Evolutionary conservation across 2,888 invertebrate genomes (phyloP).

Genomic region (Brenthis daphne): DNA sequence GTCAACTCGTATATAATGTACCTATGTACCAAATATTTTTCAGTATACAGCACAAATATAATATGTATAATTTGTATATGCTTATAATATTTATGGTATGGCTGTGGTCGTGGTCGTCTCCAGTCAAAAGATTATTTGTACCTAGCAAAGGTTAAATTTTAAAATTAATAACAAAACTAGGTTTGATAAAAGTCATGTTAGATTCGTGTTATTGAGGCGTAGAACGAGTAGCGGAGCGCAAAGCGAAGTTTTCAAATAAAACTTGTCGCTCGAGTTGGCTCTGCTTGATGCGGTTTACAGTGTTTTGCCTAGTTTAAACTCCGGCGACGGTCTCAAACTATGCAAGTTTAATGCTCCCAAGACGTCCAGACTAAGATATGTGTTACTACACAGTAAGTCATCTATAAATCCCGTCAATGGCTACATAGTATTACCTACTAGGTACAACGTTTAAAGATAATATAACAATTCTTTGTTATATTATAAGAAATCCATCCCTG

Average conservation of each 20-base stretch:
- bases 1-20: too few species aligned
- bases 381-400: background rate
- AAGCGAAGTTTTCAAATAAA: slow-evolving; percentile 44
- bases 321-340: slow-evolving; percentile 22
- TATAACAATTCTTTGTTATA: background rate
- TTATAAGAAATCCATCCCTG: slow-evolving; percentile 39
- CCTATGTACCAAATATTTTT: too few species aligned
- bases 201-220: slow-evolving; percentile 27
- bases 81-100: too few species aligned
- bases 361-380: slow-evolving; percentile 36
- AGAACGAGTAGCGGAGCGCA: slow-evolving; percentile 26
- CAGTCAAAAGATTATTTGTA: too few species aligned
- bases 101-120: too few species aligned
- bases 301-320: slow-evolving; percentile 37
- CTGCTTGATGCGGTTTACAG: slow-evolving; percentile 47
- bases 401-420: slow-evolving; percentile 1
- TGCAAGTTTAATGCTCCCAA: slow-evolving; percentile 50
- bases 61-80: too few species aligned
- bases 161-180: too few species aligned
- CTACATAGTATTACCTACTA: too few species aligned
- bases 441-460: too few species aligned
- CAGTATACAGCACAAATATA: too few species aligned
- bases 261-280: slow-evolving; percentile 40
- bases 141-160: too few species aligned
- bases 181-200: slow-evolving; percentile 21